phyloP scores from a whole-genome alignment of 1,140 invertebrate genomes.

The Macrobrachium nipponense region DNA sequence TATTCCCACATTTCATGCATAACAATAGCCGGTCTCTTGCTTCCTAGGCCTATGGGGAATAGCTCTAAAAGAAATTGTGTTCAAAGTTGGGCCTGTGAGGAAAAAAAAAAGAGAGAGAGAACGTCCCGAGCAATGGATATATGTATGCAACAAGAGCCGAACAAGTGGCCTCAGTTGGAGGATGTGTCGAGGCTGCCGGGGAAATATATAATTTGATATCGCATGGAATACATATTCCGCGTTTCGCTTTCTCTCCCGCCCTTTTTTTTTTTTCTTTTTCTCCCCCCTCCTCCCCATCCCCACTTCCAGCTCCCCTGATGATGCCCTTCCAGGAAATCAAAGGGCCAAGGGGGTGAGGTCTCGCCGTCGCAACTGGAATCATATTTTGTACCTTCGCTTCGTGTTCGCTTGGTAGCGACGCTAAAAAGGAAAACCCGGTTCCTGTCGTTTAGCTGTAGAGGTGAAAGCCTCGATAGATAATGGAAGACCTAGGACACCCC shows the following conservation, averaged over 20 bases:
- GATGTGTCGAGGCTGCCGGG: neutral
- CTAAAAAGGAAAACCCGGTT: too few relatives aligned
- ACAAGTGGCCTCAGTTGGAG: neutral
- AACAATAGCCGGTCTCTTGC: conserved; percentile 29
- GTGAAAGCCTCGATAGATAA: too few relatives aligned
- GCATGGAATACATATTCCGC: neutral
- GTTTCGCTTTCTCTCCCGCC: neutral
- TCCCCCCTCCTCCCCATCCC: neutral
- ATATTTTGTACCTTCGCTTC: too few relatives aligned
- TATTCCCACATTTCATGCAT: conserved; percentile 47
- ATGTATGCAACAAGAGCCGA: too few relatives aligned
- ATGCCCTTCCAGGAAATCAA: too few relatives aligned
- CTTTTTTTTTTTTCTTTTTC: neutral
- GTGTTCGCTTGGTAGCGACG: too few relatives aligned
- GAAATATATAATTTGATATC: neutral
- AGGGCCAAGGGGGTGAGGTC: too few relatives aligned
- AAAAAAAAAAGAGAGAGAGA: neutral
- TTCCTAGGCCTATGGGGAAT: conserved; percentile 45
- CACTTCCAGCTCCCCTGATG: neutral
- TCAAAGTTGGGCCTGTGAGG: conserved; percentile 20
- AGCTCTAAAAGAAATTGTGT: conserved; percentile 35
- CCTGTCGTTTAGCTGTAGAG: too few relatives aligned
- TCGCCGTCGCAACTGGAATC: too few relatives aligned
- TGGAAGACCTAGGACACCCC: too few relatives aligned
- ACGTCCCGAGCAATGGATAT: neutral